A percentile compares a stretch with the other conserved stretches of the same genome.
Evolutionary conservation across 1,140 invertebrate species (phyloP).

Genomic region (Trichonephila clavata): DNA sequence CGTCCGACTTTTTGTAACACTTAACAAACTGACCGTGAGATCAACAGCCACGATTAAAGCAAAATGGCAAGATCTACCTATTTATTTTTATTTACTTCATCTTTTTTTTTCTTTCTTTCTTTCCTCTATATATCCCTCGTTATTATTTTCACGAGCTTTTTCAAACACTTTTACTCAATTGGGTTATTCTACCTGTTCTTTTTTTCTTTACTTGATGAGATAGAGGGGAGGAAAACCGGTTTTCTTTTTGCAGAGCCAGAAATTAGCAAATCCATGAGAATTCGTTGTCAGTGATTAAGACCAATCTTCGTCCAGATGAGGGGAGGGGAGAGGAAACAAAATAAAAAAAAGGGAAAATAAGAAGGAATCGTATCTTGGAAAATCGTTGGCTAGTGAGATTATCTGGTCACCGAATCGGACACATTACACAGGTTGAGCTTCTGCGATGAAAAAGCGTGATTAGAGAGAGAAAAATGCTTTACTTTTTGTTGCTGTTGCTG

Average conservation of each 20-base stretch:
- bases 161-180: conserved; percentile 46
- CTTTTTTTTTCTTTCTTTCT: background rate
- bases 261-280: conserved; percentile 58
- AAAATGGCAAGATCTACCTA: background rate
- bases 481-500: background rate
- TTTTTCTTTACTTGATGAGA: background rate
- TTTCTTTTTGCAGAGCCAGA: background rate
- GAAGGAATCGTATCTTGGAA: background rate
- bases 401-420: background rate
- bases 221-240: conserved; percentile 11
- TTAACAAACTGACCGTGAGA: conserved; percentile 46
- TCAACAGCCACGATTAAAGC: background rate
- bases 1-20: conserved; percentile 39
- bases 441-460: background rate
- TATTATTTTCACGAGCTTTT: conserved; percentile 9
- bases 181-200: background rate
- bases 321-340: background rate
- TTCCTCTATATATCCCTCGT: background rate
- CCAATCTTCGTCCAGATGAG: conserved; percentile 43
- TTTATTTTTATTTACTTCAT: background rate
- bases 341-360: background rate
- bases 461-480: background rate
- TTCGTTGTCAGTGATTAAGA: conserved; percentile 32
- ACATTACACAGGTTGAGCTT: background rate
- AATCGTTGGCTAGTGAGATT: background rate